Evolutionary conservation across 1,140 invertebrate species (phyloP).

Genomic region (Schmidtea mediterranea): DNA sequence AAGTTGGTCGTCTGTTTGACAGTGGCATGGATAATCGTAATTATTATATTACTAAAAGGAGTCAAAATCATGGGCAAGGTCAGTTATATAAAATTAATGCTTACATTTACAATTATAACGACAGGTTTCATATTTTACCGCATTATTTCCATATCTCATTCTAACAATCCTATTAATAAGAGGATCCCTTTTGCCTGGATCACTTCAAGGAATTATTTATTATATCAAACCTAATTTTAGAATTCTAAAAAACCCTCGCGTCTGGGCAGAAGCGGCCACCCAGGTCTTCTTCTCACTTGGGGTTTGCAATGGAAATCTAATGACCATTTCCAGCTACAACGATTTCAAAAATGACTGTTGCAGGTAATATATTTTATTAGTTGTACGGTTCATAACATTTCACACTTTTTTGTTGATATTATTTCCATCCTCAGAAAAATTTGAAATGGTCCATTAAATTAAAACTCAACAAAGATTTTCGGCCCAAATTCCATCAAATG

Average conservation of each 20-base stretch:
- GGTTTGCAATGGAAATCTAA: constrained; percentile 72
- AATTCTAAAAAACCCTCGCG: constrained; percentile 1
- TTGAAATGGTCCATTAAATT: no score
- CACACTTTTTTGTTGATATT: no score
- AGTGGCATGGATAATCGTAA: constrained; percentile 21
- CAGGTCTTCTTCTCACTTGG: constrained; percentile 92
- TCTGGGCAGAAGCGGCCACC: constrained; percentile 83
- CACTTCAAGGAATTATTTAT: constrained; percentile 10
- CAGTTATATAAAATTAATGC: background rate
- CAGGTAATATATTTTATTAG: background rate
- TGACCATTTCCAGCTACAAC: constrained; percentile 85
- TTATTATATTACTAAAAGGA: constrained; percentile 16
- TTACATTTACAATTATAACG: background rate
- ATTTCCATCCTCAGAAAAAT: no score
- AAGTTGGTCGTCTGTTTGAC: constrained; percentile 30
- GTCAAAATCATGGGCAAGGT: constrained; percentile 26
- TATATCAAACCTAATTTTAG: constrained; percentile 10
- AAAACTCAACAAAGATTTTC: no score
- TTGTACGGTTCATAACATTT: no score
- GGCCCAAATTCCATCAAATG: no score
- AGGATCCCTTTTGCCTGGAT: constrained; percentile 47
- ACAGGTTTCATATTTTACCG: constrained; percentile 11
- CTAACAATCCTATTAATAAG: constrained; percentile 24
- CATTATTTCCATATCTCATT: constrained; percentile 11
- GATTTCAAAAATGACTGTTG: constrained; percentile 80